Evolutionary conservation across 2,797 vertebrate genomes (phyloP), one percentile per base, ranked within the genome.

Genomic region (Halcyon badia): DNA sequence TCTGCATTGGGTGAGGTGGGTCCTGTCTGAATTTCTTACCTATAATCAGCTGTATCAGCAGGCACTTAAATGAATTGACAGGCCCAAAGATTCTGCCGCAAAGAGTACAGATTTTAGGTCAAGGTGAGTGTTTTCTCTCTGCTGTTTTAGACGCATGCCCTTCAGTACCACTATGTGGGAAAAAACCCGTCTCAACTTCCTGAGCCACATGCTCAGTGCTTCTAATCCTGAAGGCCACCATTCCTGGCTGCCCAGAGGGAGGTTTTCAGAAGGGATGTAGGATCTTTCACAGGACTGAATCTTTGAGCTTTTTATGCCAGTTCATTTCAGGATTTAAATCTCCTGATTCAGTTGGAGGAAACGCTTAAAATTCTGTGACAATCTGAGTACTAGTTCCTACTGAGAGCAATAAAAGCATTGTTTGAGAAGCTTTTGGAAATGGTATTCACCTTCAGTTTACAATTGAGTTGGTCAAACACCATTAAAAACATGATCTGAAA

Each of bases 151-250:
- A 11, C 49, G 7, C 7, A 1, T 18, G n/a, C 25, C 9, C 18
- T 46, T 65, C 33, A 14, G 33, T 72, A 33, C 22, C 25, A 30
- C n/a, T 28, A 5, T 0, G 12, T 5, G 16, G 18, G 30, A 7
- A 41, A 64, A 48, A 49, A 14, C 2, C 11, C 2, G 0, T 5
- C 11, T 1, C 0, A 41, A 37, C 25, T 44, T 26, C n/a, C 30
- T 19, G 11, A 77, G 42, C 10, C 5, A 2, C 2, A 22, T 21
- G 4, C n/a, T 61, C n/a, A 7, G 30, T 62, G 49, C 39, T 87
- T 52, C 66, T n/a, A 5, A 41, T 24, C 24, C 42, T 79, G 54
- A 79, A 39, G 46, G 26, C 11, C 49, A 44, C 14, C 22, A 61
- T 52, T 84, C 49, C n/a, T 79, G 58, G 21, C 35, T 54, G 58